Evolutionary conservation across 2,797 vertebrate species (phyloP).

Genomic region (Chrosomus eos): DNA sequence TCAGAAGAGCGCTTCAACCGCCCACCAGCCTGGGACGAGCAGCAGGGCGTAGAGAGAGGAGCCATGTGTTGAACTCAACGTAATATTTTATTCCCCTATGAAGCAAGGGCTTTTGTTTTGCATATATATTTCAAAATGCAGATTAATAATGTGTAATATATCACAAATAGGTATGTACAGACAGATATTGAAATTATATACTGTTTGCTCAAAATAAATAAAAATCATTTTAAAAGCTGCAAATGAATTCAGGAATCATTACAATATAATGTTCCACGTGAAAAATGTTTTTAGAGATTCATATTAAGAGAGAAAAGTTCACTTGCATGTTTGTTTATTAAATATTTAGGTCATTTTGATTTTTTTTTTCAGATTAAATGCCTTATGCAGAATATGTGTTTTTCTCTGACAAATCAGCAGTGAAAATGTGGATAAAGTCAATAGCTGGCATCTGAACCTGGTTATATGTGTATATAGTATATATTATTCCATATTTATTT

Average conservation of each 20-base stretch:
- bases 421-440: too few relatives aligned
- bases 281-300: background rate
- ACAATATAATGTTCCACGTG: background rate
- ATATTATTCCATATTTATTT: too few relatives aligned
- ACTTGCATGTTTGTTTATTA: background rate
- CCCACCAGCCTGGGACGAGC: slow-evolving; percentile 35
- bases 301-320: background rate
- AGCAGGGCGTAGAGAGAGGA: slow-evolving; percentile 5
- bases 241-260: background rate
- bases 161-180: background rate
- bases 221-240: background rate
- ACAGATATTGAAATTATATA: background rate
- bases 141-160: background rate
- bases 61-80: slow-evolving; percentile 18
- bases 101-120: background rate
- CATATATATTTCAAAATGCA: background rate
- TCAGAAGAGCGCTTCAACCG: slow-evolving; percentile 37
- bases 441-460: too few relatives aligned
- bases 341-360: too few relatives aligned
- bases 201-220: background rate
- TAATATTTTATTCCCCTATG: too few relatives aligned
- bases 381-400: background rate
- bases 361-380: too few relatives aligned
- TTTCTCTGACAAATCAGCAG: background rate
- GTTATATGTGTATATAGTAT: too few relatives aligned